Conservation (phyloP, 2,888 invertebrate species). For the Dorcus hopei region DNA sequence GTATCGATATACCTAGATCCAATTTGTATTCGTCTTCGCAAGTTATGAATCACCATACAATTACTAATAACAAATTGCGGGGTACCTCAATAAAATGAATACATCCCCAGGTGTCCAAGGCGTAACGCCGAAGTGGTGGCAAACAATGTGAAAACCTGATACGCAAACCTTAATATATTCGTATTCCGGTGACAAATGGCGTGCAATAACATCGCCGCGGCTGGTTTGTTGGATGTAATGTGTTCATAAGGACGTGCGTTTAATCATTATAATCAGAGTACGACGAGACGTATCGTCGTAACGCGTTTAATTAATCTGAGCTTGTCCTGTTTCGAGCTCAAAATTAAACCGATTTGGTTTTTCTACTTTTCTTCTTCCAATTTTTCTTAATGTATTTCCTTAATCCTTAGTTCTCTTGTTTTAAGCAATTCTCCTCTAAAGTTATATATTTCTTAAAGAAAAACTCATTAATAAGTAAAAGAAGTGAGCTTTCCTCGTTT, state of each 20-base stretch:
- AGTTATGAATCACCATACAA: too few relatives aligned
- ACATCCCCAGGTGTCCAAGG: not conserved
- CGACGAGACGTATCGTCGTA: not conserved
- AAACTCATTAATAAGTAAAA: too few relatives aligned
- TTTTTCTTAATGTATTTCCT: too few relatives aligned
- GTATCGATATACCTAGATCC: too few relatives aligned
- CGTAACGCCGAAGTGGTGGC: not conserved
- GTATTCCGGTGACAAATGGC: slow-evolving; percentile 10
- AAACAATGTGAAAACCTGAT: slow-evolving; percentile 5
- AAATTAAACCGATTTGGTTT: not conserved
- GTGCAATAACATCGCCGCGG: slow-evolving; percentile 7
- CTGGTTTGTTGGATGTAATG: slow-evolving; percentile 3
- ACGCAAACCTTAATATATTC: slow-evolving; percentile 8
- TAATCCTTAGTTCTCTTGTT: too few relatives aligned
- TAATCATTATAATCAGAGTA: slow-evolving; percentile 8
- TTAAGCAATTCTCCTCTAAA: too few relatives aligned
- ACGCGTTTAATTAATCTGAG: not conserved
- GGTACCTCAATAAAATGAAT: not conserved
- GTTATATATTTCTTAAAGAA: too few relatives aligned
- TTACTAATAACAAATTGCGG: too few relatives aligned
- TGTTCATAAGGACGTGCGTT: slow-evolving; percentile 6
- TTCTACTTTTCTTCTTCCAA: not conserved
- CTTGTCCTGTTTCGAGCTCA: not conserved
- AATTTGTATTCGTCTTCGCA: too few relatives aligned
- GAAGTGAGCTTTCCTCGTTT: too few relatives aligned